Base-by-base conservation (phyloP, 37 sponge, comb jelly and placozoan genomes). In the Haliclona indistincta region DNA sequence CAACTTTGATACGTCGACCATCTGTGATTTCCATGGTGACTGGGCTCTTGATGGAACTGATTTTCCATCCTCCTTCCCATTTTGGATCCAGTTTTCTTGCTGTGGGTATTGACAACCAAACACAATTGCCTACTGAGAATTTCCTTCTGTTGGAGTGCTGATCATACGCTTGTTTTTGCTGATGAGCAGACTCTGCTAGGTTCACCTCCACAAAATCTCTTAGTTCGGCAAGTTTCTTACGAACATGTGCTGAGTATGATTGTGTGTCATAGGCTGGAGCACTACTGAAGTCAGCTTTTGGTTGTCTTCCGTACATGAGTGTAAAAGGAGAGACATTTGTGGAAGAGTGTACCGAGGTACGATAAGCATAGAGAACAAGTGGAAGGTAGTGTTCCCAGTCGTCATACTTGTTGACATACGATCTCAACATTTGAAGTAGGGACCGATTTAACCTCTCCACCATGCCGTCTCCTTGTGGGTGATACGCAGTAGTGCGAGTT, bases 391-490 rank as follows among this genome's bases (percentile, higher is more conserved):
- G 55, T 40, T 83, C 90, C 90, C 90, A 89, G 13, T 89, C 76
- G 29, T 71, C 34, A 29, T 78, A 49, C 22, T 63, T 53, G 28
- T 74, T 47, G 1, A 79, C 66, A 62, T 84, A 89, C 8, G 76
- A 26, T 32, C 81, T 45, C 15, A 89, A 51, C 56, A 79, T 55
- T 35, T 89, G 80, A 0, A 84, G 55, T 0, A 89, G 56, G 26
- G 75, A 68, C 5, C 81, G 53, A 38, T 88, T 82, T 7, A 82
- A 78, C 28, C 70, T 32, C 56, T 88, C 89, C n/a, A 88, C 89
- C 83, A 88, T 82, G 15, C 88, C 79, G 77, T 85, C 79, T 25
- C 73, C 72, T 72, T 85, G 86, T 15, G 86, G 74, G 45, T 85
- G 86, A 25, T 78, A 78, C 32, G 76, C 76, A 37, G 77, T 75